Conservation (phyloP, 2,888 invertebrate species). For the Anoncus sp. region DNA sequence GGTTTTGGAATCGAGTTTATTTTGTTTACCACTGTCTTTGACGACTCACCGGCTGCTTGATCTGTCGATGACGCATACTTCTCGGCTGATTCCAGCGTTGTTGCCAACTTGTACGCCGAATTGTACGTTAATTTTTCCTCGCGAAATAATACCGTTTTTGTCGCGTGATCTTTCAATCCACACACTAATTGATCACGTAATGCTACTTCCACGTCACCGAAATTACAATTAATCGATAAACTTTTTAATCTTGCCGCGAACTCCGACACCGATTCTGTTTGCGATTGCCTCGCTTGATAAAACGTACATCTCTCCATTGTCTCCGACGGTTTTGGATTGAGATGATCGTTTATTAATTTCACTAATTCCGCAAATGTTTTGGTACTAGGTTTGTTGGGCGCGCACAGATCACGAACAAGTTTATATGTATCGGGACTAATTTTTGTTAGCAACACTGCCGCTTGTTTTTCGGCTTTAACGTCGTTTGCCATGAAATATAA, state of each 20-base stretch:
- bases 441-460: too few relatives aligned
- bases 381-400: not conserved
- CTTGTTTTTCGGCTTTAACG: too few relatives aligned
- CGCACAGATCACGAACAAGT: too few relatives aligned
- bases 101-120: slow-evolving; percentile 40
- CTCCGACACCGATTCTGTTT: slow-evolving; percentile 73
- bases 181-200: slow-evolving; percentile 39
- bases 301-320: slow-evolving; percentile 43
- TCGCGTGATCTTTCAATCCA: slow-evolving; percentile 30
- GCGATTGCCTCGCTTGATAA: slow-evolving; percentile 46
- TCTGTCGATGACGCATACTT: slow-evolving; percentile 34
- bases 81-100: slow-evolving; percentile 36
- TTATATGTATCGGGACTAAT: too few relatives aligned
- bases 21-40: not conserved
- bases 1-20: not conserved
- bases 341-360: slow-evolving; percentile 3
- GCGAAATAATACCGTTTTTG: slow-evolving; percentile 15
- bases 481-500: too few relatives aligned
- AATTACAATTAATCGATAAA: slow-evolving; percentile 81
- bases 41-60: not conserved
- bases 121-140: slow-evolving; percentile 38
- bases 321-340: slow-evolving; percentile 44
- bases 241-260: slow-evolving; percentile 79
- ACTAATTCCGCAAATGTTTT: slow-evolving; percentile 28
- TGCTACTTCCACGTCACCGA: slow-evolving; percentile 13